Conservation (phyloP, 2,888 invertebrate genomes). For the Scaptomyza reducta region DNA sequence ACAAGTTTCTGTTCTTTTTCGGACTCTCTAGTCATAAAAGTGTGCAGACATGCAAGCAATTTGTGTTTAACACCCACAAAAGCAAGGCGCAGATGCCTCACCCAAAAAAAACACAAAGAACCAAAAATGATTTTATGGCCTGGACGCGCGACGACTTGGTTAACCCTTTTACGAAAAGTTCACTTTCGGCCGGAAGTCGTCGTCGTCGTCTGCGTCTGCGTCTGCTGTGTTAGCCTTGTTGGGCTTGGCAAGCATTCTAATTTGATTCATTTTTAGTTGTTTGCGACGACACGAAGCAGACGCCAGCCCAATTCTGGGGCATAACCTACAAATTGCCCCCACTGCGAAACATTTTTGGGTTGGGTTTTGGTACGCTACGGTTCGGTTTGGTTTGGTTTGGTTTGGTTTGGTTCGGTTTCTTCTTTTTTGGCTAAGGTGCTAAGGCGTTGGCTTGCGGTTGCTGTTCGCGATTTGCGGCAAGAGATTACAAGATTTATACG, state of each 20-base stretch:
- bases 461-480: slow-evolving; percentile 53
- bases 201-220: slow-evolving; percentile 10
- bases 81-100: slow-evolving; percentile 42
- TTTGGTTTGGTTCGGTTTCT: neutral
- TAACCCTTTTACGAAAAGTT: slow-evolving; percentile 73
- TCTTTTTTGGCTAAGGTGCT: slow-evolving; percentile 48
- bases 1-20: slow-evolving; percentile 46
- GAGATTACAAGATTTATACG: slow-evolving; percentile 73
- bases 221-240: slow-evolving; percentile 2
- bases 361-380: neutral
- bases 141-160: slow-evolving; percentile 63
- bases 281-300: slow-evolving; percentile 42
- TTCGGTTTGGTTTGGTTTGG: neutral
- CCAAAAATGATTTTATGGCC: slow-evolving; percentile 65
- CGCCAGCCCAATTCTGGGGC: slow-evolving; percentile 26
- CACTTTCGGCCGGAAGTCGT: slow-evolving; percentile 73
- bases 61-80: slow-evolving; percentile 44
- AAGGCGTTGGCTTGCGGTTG: slow-evolving; percentile 58
- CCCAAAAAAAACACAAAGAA: slow-evolving; percentile 51
- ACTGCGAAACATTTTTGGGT: neutral
- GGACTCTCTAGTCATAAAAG: slow-evolving; percentile 51
- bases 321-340: slow-evolving; percentile 29
- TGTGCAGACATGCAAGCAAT: slow-evolving; percentile 74
- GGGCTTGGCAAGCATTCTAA: slow-evolving; percentile 62
- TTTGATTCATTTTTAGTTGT: slow-evolving; percentile 68